Percentiles rank a stretch among this genome's conserved stretches.
Evolutionary conservation across 2,888 invertebrate species (phyloP).

Genomic region (Lasioglossum marginatum): DNA sequence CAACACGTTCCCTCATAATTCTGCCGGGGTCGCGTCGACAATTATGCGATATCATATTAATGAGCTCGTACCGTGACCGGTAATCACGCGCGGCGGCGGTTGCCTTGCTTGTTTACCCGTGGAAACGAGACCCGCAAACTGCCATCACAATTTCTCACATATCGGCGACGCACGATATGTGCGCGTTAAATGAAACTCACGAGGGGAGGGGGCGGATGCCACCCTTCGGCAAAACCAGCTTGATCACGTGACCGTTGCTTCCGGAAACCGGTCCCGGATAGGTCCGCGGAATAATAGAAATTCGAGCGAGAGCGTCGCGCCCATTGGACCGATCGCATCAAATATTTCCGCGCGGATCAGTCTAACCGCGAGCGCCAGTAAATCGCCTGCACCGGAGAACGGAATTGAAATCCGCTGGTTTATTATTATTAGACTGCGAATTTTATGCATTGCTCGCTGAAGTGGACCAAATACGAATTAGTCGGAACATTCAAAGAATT

Average conservation of each 20-base stretch:
- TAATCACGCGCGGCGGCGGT: constrained; percentile 35
- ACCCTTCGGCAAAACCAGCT: not conserved
- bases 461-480: not conserved
- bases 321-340: not conserved
- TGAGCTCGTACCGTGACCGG: constrained; percentile 39
- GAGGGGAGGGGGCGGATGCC: not conserved
- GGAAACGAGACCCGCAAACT: constrained; percentile 33
- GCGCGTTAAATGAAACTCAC: constrained; percentile 30
- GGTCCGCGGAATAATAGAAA: constrained; percentile 31
- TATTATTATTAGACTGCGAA: not conserved
- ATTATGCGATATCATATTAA: constrained; percentile 59
- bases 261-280: not conserved
- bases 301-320: constrained; percentile 19
- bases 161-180: constrained; percentile 3
- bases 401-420: not conserved
- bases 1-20: constrained; percentile 40
- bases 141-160: constrained; percentile 42
- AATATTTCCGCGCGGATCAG: constrained; percentile 17
- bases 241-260: not conserved
- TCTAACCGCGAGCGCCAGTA: not conserved
- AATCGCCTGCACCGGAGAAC: not conserved
- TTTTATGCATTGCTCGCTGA: not conserved
- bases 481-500: not conserved
- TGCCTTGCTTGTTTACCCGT: constrained; percentile 35
- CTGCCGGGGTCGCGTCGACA: constrained; percentile 43